These are phyloP conservation scores for Rattus rattus DNA, from an alignment of 2,113 vertebrate species.

Conservation along the genomic window DNA sequence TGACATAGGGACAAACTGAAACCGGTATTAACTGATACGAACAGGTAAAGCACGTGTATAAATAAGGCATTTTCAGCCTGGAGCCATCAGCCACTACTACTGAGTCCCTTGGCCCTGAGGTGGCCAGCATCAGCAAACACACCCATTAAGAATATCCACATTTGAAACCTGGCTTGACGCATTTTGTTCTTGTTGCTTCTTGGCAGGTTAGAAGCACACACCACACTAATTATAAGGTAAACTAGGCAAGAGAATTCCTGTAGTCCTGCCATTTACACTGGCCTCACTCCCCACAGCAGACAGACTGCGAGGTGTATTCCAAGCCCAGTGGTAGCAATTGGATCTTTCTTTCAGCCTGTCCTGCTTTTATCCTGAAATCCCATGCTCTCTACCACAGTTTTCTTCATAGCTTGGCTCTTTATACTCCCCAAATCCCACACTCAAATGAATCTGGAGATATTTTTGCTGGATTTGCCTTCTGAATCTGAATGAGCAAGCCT, in stretches of 20 bases:
- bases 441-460: accelerated
- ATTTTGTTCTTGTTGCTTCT: background rate
- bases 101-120: background rate
- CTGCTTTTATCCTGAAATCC: background rate
- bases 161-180: background rate
- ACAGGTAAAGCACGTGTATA: background rate
- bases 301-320: background rate
- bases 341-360: background rate
- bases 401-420: background rate
- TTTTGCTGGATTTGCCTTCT: background rate
- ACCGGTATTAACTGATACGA: background rate
- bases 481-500: background rate
- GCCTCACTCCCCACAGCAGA: background rate
- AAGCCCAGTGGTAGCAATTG: background rate
- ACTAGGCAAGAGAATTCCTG: background rate
- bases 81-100: background rate
- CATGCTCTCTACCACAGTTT: background rate
- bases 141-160: background rate
- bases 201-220: background rate
- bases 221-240: background rate
- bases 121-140: background rate
- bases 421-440: too few relatives aligned
- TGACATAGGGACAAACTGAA: background rate
- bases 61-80: background rate
- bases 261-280: background rate